Evolutionary conservation across 2,888 invertebrate genomes (phyloP), one percentile per base, ranked within the genome.

Genomic region (Amphipoea oculea): DNA sequence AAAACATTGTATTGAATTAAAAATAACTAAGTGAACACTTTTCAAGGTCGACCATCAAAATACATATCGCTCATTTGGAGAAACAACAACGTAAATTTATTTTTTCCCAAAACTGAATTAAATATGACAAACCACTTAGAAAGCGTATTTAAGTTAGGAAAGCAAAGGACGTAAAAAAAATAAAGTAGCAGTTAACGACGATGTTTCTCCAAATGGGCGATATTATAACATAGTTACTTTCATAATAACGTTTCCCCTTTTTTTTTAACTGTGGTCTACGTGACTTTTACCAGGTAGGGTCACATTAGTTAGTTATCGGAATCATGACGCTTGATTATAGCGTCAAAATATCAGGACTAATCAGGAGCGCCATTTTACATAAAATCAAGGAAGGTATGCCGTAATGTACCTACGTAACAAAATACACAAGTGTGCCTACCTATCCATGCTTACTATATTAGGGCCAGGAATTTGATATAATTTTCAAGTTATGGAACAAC

Each of bases 241-340:
- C 29, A 4, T 36, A 11, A 40, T 36, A 17, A 20, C n/a, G 3
- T 62, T 11, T 3, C 5, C 12, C 1, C 12, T 60, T 68, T 36
- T 60, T 68, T 36, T 48, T 0, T n/a, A 14, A n/a, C 6, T 14
- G 2, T 23, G 51, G 63, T 42, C 23, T 75, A 74, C 82, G 80
- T 81, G 82, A 82, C 74, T 36, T 60, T 57, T 11, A 45, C 0
- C 68, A 48, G 51, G 66, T 67, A 51, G 48, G 17, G 2, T 63
- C 7, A 17, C 9, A 17, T 36, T 63, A 63, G 17, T 29, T 29
- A 14, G 60, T 63, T 23, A 57, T n/a, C 54, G 54, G 0, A 54
- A 20, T 40, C 40, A 40, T 40, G 40, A 40, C 40, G 40, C 40
- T 40, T 51, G 48, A n/a, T 17, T 51, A 6, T 51, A 51, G 51